Base-by-base conservation (phyloP, 2,797 vertebrate species). In the Pseudomugil gertrudae region DNA sequence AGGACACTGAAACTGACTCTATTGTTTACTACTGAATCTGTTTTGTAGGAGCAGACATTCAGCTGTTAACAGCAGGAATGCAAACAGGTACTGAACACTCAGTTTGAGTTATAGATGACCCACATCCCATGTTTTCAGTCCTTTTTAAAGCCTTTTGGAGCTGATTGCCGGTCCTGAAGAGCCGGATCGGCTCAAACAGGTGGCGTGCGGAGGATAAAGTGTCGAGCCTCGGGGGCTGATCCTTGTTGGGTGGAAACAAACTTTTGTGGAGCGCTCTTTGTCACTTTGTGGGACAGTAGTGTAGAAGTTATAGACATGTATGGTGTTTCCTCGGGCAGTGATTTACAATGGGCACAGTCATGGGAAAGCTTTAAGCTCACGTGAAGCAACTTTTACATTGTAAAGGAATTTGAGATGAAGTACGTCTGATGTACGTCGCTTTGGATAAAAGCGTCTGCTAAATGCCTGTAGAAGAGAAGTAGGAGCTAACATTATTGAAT, bases 1-100 rank as follows among this genome's bases (percentile, higher is more conserved):
- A 80, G 79, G 84, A 84, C 87, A 85, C 45, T 21, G 45, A 87
- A 84, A 60, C 82, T 21, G 67, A 66, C 65, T 58, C 78, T 32
- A 69, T 84, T 88, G 84, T 88, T 23, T 14, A 32, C 17, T 1
- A 27, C 9, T 63, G 63, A 78, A 80, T 74, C 66, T 0, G 0
- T 63, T 65, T 43, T 65, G 57, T 14, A 21, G 14, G 19, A 23
- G n/a, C 6, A 45, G 27, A 24, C 43, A 40, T 38, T 74, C 9
- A 21, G 48, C 30, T 71, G 69, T 72, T 61, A 66, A 68, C 51
- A 19, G 0, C 3, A 66, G 64, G 77, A 87, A 83, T 79, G 80
- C 63, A 73, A 50, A 65, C 62, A 73, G 72, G 68, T 69, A 60
- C 15, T 4, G 2, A 71, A 54, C 24, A 0, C 70, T 57, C 55